These are phyloP conservation scores for Tachystola acroxantha DNA, from an alignment of 2,888 invertebrate genomes.

Conservation along the genomic window DNA sequence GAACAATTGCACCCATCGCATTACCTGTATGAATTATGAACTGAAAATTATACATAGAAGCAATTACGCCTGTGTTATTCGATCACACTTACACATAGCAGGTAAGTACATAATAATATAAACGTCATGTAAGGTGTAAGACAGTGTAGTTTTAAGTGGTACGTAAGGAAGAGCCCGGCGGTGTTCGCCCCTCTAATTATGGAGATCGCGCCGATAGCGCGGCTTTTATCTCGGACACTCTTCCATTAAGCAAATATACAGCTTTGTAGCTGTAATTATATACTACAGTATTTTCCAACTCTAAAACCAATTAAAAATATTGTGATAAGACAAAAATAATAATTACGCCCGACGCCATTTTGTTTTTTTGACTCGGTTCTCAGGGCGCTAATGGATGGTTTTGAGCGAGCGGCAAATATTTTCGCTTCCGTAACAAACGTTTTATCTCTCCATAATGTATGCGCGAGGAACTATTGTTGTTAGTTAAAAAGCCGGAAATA, in stretches of 20 bases:
- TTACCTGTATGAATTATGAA: no score
- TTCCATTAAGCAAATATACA: conserved; percentile 78
- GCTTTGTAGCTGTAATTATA: conserved; percentile 67
- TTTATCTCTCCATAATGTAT: conserved; percentile 45
- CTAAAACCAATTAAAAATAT: conserved; percentile 72
- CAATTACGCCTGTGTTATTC: conserved; percentile 10
- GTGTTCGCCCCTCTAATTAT: conserved; percentile 63
- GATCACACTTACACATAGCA: conserved; percentile 20
- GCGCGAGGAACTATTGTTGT: conserved; percentile 35
- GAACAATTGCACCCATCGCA: no score
- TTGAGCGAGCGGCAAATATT: conserved; percentile 47
- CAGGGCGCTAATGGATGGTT: conserved; percentile 50
- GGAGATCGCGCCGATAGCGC: conserved; percentile 66
- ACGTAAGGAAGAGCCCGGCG: conserved; percentile 37
- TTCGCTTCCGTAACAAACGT: conserved; percentile 46
- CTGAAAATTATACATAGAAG: no score
- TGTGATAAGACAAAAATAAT: conserved; percentile 72
- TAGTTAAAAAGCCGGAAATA: conserved; percentile 34
- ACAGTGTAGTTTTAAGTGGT: conserved; percentile 71
- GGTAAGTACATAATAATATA: not conserved
- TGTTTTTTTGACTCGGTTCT: conserved; percentile 32
- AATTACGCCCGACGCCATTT: conserved; percentile 50
- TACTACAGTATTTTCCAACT: conserved; percentile 65
- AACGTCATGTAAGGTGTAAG: conserved; percentile 45
- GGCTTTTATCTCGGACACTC: conserved; percentile 72